These are phyloP conservation scores for Poeciliopsis retropinna DNA, from an alignment of 2,113 vertebrate species.

Conservation along the genomic window DNA sequence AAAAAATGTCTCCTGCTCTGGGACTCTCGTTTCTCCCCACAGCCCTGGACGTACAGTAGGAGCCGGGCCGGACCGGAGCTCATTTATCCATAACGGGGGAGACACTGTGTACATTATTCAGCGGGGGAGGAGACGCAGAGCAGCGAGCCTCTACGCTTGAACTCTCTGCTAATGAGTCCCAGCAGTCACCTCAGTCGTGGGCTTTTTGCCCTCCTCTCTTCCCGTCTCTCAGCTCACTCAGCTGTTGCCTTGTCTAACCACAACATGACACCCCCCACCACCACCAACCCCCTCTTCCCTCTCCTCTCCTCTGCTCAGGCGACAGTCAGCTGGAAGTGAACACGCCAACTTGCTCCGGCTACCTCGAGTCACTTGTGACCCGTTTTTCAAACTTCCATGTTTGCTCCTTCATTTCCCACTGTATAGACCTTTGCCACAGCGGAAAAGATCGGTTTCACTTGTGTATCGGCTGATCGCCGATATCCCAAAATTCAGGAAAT, in stretches of 20 bases:
- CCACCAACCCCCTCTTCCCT: neutral
- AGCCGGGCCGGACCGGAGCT: conserved; percentile 39
- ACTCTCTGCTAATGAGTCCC: conserved; percentile 73
- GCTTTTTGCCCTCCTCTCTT: conserved; percentile 45
- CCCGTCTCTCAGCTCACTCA: conserved; percentile 52
- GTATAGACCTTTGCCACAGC: too few relatives aligned
- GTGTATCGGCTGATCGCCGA: too few relatives aligned
- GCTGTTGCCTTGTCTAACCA: conserved; percentile 66
- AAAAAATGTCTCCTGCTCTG: conserved; percentile 52
- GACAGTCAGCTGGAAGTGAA: conserved; percentile 46
- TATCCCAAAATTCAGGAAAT: too few relatives aligned
- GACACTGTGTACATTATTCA: conserved; percentile 64
- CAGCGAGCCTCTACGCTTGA: conserved; percentile 53
- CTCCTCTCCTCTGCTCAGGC: conserved; percentile 9
- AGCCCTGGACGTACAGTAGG: conserved; percentile 38
- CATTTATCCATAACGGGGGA: conserved; percentile 39
- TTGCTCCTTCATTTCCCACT: conserved; percentile 9
- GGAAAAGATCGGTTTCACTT: too few relatives aligned
- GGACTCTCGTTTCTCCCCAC: conserved; percentile 49
- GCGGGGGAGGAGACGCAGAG: conserved; percentile 56
- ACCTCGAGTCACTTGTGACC: conserved; percentile 71
- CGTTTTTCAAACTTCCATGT: conserved; percentile 59
- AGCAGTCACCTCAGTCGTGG: conserved; percentile 56
- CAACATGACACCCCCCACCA: conserved; percentile 33
- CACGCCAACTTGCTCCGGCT: conserved; percentile 53